A percentile compares a stretch with the other conserved stretches of the same genome.
Conservation (phyloP, 1,140 invertebrate genomes). For the Anastatus disparis region DNA sequence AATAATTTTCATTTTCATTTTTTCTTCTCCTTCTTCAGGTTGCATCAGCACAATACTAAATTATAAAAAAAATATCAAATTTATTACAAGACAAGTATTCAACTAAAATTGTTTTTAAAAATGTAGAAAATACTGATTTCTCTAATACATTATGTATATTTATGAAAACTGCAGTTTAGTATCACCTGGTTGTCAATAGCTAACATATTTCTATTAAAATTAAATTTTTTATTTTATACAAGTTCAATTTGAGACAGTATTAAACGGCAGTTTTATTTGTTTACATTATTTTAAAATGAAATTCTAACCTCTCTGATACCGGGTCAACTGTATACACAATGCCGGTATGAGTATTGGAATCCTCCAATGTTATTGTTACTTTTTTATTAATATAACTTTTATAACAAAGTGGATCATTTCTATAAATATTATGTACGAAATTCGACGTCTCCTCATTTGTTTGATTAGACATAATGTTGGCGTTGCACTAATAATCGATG, state of each 20-base stretch:
- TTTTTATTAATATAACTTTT: conserved; percentile 58
- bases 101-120: neutral
- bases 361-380: conserved; percentile 53
- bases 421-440: conserved; percentile 54
- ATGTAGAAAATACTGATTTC: neutral
- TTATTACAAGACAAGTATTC: neutral
- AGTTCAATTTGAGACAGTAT: too few relatives aligned
- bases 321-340: conserved; percentile 63
- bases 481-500: too few relatives aligned
- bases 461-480: conserved; percentile 1
- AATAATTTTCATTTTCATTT: conserved; percentile 30
- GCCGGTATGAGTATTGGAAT: conserved; percentile 51
- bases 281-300: neutral
- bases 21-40: conserved; percentile 28
- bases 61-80: conserved; percentile 29
- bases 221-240: too few relatives aligned
- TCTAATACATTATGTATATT: neutral
- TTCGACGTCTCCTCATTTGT: neutral
- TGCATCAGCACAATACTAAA: conserved; percentile 58
- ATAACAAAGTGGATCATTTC: conserved; percentile 57
- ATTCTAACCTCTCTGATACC: conserved; percentile 62
- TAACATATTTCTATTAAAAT: too few relatives aligned
- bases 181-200: too few relatives aligned
- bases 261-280: too few relatives aligned
- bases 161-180: too few relatives aligned